Evolutionary conservation across 2,113 vertebrate species (phyloP).

Genomic region (Galemys pyrenaicus): DNA sequence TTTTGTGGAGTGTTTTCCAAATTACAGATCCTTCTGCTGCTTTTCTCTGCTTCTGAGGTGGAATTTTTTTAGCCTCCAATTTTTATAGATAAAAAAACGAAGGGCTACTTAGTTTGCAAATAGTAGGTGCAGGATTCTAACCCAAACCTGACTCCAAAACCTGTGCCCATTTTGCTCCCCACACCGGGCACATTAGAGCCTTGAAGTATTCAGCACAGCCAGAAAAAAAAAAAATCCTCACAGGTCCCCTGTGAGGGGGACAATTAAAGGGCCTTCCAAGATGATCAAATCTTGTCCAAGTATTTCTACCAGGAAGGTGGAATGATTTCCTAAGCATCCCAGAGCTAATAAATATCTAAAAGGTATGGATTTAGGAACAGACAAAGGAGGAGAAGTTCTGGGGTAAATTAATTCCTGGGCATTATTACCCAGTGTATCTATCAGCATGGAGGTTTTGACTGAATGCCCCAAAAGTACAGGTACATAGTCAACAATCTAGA

Average conservation of each 20-base stretch:
- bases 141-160: neutral
- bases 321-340: neutral
- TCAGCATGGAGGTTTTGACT: neutral
- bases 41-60: neutral
- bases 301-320: neutral
- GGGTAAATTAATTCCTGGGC: neutral
- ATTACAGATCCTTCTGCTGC: neutral
- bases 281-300: neutral
- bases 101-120: neutral
- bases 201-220: neutral
- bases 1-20: neutral
- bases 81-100: neutral
- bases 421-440: neutral
- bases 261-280: neutral
- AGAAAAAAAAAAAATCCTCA: neutral
- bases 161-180: neutral
- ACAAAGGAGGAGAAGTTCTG: conserved; percentile 17
- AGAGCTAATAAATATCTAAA: neutral
- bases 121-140: neutral
- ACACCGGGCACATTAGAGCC: neutral
- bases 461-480: neutral
- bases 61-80: neutral
- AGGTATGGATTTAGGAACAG: conserved; percentile 21
- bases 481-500: neutral
- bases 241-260: neutral